Evolutionary conservation across 2,888 invertebrate genomes (phyloP).

Genomic region (Diarsia dahlii): DNA sequence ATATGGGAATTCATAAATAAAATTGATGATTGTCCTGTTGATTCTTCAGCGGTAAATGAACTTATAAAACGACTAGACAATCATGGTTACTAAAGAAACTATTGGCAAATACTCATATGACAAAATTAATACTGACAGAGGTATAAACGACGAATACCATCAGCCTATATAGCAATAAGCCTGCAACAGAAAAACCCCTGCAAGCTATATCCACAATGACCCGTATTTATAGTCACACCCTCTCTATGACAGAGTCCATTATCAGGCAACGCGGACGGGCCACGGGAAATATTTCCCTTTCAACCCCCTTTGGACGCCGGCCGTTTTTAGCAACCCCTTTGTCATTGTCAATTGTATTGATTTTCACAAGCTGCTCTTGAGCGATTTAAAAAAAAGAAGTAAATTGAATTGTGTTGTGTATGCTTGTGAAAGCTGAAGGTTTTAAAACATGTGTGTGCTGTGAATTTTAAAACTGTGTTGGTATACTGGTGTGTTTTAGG

Average conservation of each 20-base stretch:
- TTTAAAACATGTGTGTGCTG: slow-evolving; percentile 15
- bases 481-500: background rate
- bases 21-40: background rate
- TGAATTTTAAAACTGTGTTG: slow-evolving; percentile 2
- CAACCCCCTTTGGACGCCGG: slow-evolving; percentile 65
- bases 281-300: slow-evolving; percentile 77
- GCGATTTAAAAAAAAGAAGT: slow-evolving; percentile 48
- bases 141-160: background rate
- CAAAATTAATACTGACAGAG: background rate
- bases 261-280: slow-evolving; percentile 72
- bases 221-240: slow-evolving; percentile 65
- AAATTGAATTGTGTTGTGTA: slow-evolving; percentile 45
- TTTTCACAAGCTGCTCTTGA: slow-evolving; percentile 63
- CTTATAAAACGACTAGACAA: background rate
- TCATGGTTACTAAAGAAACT: no score
- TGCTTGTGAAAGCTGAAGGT: background rate
- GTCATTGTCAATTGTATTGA: slow-evolving; percentile 76
- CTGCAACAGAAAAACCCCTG: background rate
- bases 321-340: slow-evolving; percentile 70
- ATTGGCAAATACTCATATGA: no score
- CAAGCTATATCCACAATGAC: slow-evolving; percentile 39
- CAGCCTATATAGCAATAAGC: background rate
- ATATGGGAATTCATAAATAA: no score
- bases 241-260: slow-evolving; percentile 77
- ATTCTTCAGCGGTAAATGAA: background rate